Evolutionary conservation across 2,888 invertebrate species (phyloP), one percentile per base, ranked within the genome.

Genomic region (Lasius fuliginosus): DNA sequence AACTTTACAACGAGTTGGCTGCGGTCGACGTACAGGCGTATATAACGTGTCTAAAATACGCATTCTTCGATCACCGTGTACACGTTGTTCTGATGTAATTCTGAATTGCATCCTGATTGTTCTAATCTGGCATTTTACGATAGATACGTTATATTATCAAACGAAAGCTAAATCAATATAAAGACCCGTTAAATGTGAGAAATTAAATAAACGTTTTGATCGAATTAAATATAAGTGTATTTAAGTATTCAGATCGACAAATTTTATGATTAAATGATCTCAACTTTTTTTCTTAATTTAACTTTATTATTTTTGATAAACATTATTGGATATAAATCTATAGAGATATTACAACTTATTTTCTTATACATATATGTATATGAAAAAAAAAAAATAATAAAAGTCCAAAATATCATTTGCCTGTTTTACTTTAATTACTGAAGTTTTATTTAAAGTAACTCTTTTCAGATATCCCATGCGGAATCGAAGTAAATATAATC

Each of bases 1-100:
- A 82, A 74, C 76, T 77, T 67, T 56, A 64, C 77, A 82, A 76
- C 62, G 64, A 76, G 85, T 64, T 62, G 87, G 75, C 85, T 87
- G 65, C 75, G 85, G 85, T 87, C 75, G 69, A 75, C 77, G 68
- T 64, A 40, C 74, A 36, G 67, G 75, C 73, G 40, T 69, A n/a
- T n/a, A n/a, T 79, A 79, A 71, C 56, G 23, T 30, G 73, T 81
- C 46, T 81, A 81, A 58, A 81, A 74, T 74, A 81, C 60, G 75
- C 75, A 30, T 77, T 77, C 56, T 56, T 81, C 60, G 42, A 60
- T 18, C 23, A 60, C 12, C 30, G 15, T 23, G 60, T 53, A n/a
- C 60, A 42, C 23, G 46, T 60, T 69, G n/a, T 33, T 36, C 23
- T 23, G 73, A 73, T 60, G 79, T 42, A 79, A 73, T 15, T 58